Conservation (phyloP, 2,888 invertebrate genomes). For the Oscheius sp. region DNA sequence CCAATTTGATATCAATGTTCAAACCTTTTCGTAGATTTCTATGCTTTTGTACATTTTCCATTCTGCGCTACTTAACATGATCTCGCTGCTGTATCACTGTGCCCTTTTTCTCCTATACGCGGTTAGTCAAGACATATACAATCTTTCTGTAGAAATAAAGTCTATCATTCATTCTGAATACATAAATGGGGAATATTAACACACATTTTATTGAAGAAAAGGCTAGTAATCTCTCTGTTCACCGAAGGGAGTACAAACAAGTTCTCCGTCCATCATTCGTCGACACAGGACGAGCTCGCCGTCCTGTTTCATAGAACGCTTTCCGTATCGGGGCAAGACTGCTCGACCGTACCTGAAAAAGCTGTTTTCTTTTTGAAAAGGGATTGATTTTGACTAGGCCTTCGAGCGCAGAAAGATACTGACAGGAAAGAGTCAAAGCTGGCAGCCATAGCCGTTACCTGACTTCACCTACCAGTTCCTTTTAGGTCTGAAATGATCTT, state of each 20-base stretch:
- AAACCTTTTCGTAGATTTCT: not conserved
- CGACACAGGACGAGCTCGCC: constrained; percentile 28
- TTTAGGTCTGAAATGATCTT: too few species aligned
- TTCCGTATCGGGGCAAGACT: constrained; percentile 35
- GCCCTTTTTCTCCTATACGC: constrained; percentile 20
- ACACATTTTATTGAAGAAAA: not conserved
- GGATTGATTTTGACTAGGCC: too few species aligned
- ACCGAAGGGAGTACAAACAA: constrained; percentile 28
- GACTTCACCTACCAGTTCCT: too few species aligned
- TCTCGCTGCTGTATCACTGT: constrained; percentile 11
- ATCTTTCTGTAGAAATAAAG: constrained; percentile 14
- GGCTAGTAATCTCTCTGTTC: constrained; percentile 9
- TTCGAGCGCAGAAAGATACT: too few species aligned
- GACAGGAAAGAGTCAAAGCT: not conserved
- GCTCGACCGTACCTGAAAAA: constrained; percentile 37
- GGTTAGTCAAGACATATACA: constrained; percentile 29
- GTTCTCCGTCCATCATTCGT: constrained; percentile 21
- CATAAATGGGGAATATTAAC: not conserved
- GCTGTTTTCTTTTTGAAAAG: not conserved
- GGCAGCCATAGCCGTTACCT: too few species aligned
- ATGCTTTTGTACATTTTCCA: not conserved
- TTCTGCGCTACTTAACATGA: not conserved
- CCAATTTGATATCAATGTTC: too few species aligned
- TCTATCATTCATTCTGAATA: constrained; percentile 9
- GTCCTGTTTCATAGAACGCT: constrained; percentile 26